Evolutionary conservation across 2,888 invertebrate genomes (phyloP).

Genomic region (Thyatira batis): DNA sequence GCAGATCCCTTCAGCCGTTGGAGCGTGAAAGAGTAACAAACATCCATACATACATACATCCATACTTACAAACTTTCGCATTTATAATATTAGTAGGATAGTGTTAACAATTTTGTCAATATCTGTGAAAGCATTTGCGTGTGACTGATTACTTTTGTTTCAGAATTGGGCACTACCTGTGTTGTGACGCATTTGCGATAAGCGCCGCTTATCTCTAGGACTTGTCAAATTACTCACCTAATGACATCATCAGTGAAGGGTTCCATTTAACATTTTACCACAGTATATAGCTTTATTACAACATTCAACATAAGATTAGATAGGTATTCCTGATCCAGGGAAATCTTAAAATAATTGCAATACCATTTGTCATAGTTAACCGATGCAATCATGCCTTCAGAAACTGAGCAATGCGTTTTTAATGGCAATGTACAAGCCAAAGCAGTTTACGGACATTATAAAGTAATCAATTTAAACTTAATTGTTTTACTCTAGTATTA

Average conservation of each 20-base stretch:
- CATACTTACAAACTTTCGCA: too few relatives aligned
- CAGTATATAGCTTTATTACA: too few relatives aligned
- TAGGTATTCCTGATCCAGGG: not conserved
- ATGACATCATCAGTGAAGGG: conserved; percentile 52
- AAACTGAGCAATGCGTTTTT: not conserved
- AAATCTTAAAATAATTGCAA: not conserved
- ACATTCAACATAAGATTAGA: not conserved
- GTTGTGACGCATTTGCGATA: conserved; percentile 54
- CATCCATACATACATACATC: too few relatives aligned
- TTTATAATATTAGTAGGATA: too few relatives aligned
- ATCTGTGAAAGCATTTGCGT: conserved; percentile 2
- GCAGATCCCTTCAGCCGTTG: too few relatives aligned
- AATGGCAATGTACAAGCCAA: not conserved
- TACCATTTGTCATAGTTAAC: not conserved
- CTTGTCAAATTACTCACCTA: conserved; percentile 52
- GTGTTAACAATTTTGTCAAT: conserved; percentile 2
- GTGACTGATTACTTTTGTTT: conserved; percentile 37
- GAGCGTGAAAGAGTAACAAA: too few relatives aligned
- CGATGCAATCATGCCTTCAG: not conserved
- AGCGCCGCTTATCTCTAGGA: conserved; percentile 48
- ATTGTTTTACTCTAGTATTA: not conserved
- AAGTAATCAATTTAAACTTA: not conserved
- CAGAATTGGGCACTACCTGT: conserved; percentile 44
- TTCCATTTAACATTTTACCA: conserved; percentile 3
- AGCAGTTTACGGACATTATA: not conserved